These are phyloP conservation scores for cattle (Bos taurus) DNA, from an alignment of 2,113 vertebrate species.

Conservation along the genomic window ARS-UCD2.0 NC_037354.1:8136501-8137000, in stretches of 20 bases:
- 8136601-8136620: not conserved
- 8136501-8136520: not conserved
- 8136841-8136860: constrained; percentile 78
- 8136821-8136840: constrained; percentile 45
- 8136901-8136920: constrained; percentile 68
- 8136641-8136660: not conserved
- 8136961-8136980: constrained; percentile 72
- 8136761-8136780: constrained; percentile 45
- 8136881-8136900: constrained; percentile 77
- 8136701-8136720: constrained; percentile 23
- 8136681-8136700: constrained; percentile 54
- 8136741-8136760: constrained; percentile 64
- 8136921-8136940: constrained; percentile 68
- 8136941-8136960: constrained; percentile 73
- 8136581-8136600: not conserved
- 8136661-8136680: not conserved
- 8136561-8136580: not conserved
- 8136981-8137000: constrained; percentile 71
- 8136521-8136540: not conserved
- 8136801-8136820: constrained; percentile 68
- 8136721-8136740: constrained; percentile 73
- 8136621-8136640: not conserved
- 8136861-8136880: constrained; percentile 70
- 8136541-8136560: not conserved
- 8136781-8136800: constrained; percentile 70